Evolutionary conservation across 2,888 invertebrate species (phyloP), one percentile per base, ranked within the genome.

Genomic region (Gibbula magus): DNA sequence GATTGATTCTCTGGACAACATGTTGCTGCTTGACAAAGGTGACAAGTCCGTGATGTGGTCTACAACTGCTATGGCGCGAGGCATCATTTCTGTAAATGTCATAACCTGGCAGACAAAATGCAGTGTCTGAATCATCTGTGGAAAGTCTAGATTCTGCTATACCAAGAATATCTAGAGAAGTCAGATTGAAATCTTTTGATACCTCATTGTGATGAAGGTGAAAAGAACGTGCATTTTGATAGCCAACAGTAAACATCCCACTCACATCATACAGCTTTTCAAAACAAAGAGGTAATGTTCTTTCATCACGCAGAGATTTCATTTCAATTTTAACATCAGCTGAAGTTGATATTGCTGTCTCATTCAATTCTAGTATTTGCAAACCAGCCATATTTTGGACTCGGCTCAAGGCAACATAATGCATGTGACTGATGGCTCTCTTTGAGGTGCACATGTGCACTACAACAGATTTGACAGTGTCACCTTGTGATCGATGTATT

Each of bases 401-500:
- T 16, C 79, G 3, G 39, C 79, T 79, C 16, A 82, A 39, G 22
- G 79, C 82, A 54, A 81, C 81, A 82, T 82, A 82, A 81, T 45
- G 45, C 45, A 45, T 45, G 13, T 82, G 82, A n/a, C 78, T 79
- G 22, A 81, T 80, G 18, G n/a, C 39, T 20, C 45, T 51, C 66
- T 74, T 82, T 10, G 16, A 22, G n/a, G 45, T 29, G n/a, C 45
- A 35, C 10, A 82, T 32, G 13, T 82, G 76, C 16, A 79, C 70
- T 22, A 77, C 81, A 29, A 78, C 75, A 35, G 66, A 5, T n/a
- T 18, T 10, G 0, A 78, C 8, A n/a, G 83, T 83, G 56, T 78
- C 74, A n/a, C 82, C 83, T 52, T 83, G 82, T 35, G 80, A 73
- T 74, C 75, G 52, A 45, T 81, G 81, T n/a, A 83, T 53, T 18